Evolutionary conservation across 35 echinoderm and acorn worm genomes (phyloP).

Genomic region (Lytechinus pictus): DNA sequence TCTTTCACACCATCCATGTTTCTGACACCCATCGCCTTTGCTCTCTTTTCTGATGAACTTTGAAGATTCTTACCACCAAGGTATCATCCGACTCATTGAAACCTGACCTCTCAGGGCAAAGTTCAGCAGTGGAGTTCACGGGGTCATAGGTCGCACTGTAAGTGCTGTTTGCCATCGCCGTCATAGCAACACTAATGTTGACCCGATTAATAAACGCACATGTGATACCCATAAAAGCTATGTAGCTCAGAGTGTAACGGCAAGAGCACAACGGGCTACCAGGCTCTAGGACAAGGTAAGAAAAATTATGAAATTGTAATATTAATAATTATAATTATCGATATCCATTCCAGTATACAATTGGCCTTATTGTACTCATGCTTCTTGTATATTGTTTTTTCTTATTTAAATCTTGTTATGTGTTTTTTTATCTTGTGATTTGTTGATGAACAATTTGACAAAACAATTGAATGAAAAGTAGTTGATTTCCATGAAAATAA

Average conservation of each 20-base stretch:
- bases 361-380: too few species aligned
- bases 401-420: too few species aligned
- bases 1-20: not conserved
- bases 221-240: slow-evolving; percentile 73
- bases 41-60: not conserved
- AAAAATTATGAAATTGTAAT: too few species aligned
- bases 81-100: not conserved
- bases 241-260: slow-evolving; percentile 69
- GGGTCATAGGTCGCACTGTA: slow-evolving; percentile 33
- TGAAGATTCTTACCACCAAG: not conserved
- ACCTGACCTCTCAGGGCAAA: not conserved
- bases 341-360: too few species aligned
- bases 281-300: not conserved
- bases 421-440: too few species aligned
- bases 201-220: slow-evolving; percentile 83
- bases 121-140: slow-evolving; percentile 9
- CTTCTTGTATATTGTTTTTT: too few species aligned
- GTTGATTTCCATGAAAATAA: too few species aligned
- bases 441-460: too few species aligned
- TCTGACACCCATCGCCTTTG: not conserved
- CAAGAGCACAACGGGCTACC: not conserved
- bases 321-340: too few species aligned
- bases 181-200: slow-evolving; percentile 92
- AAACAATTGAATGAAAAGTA: too few species aligned
- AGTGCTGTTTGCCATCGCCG: slow-evolving; percentile 82